Evolutionary conservation across 2,797 vertebrate genomes (phyloP).

Genomic region (Manis crassicaudata): DNA sequence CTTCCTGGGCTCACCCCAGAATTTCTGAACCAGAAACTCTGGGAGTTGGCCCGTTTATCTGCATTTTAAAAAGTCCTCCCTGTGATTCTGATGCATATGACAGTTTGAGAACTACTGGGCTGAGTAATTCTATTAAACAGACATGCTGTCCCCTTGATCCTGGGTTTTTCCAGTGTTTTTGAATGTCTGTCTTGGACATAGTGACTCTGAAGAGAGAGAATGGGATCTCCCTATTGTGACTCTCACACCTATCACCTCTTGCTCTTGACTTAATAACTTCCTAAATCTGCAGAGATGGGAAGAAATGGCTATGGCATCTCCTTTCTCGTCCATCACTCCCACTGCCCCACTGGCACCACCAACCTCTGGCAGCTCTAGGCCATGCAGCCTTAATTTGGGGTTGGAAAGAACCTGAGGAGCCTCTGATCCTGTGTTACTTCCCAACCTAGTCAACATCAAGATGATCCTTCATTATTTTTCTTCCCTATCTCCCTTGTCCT

Average conservation of each 20-base stretch:
- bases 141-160: neutral
- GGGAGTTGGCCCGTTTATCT: neutral
- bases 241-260: neutral
- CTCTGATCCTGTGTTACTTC: neutral
- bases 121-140: neutral
- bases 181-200: neutral
- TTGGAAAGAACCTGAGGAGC: neutral
- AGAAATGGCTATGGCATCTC: neutral
- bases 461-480: neutral
- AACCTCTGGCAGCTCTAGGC: neutral
- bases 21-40: neutral
- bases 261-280: neutral
- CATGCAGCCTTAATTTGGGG: rapidly evolving
- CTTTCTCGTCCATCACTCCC: neutral
- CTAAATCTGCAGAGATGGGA: neutral
- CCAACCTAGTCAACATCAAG: neutral
- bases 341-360: rapidly evolving
- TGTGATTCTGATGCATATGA: neutral
- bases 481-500: neutral
- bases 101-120: neutral
- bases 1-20: neutral
- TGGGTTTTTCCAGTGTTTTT: neutral
- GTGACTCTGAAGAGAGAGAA: neutral
- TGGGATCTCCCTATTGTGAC: neutral
- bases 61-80: neutral